Conservation (phyloP, 37 sponge, comb jelly and placozoan genomes). For the Bolinopsis microptera region DNA sequence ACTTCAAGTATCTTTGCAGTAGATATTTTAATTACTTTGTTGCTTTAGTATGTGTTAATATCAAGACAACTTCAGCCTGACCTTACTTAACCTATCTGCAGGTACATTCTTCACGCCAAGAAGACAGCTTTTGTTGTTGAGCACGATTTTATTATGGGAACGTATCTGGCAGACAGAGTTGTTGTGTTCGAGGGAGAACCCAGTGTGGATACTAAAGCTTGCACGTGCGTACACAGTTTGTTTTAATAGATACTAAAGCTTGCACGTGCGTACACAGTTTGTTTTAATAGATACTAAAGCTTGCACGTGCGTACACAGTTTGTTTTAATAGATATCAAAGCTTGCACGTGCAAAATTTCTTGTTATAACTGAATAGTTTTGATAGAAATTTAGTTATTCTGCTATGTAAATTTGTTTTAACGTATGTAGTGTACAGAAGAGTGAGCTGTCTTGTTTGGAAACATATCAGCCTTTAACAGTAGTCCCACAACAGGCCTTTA, state of each 20-base stretch:
- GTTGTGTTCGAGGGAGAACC: conserved; percentile 97
- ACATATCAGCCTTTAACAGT: too few species aligned
- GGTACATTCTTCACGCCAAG: conserved; percentile 98
- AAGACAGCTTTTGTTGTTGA: conserved; percentile 99
- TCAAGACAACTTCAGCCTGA: too few species aligned
- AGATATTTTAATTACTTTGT: too few species aligned
- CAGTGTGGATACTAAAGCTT: conserved; percentile 80
- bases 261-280: conserved; percentile 76
- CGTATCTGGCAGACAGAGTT: conserved; percentile 95
- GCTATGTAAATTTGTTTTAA: too few species aligned
- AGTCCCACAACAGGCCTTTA: too few species aligned
- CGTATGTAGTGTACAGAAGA: not conserved
- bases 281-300: conserved; percentile 73
- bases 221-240: conserved; percentile 74
- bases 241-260: conserved; percentile 72
- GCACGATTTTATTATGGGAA: conserved; percentile 99
- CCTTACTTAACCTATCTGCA: too few species aligned
- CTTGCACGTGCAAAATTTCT: conserved; percentile 72
- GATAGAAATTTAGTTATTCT: too few species aligned
- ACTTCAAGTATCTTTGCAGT: too few species aligned
- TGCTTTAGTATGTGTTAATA: too few species aligned
- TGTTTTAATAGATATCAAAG: conserved; percentile 69
- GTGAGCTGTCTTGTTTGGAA: too few species aligned
- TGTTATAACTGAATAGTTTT: too few species aligned
- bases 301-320: conserved; percentile 74